Base-by-base conservation (phyloP, 2,888 invertebrate genomes). In the Agelastica alni region DNA sequence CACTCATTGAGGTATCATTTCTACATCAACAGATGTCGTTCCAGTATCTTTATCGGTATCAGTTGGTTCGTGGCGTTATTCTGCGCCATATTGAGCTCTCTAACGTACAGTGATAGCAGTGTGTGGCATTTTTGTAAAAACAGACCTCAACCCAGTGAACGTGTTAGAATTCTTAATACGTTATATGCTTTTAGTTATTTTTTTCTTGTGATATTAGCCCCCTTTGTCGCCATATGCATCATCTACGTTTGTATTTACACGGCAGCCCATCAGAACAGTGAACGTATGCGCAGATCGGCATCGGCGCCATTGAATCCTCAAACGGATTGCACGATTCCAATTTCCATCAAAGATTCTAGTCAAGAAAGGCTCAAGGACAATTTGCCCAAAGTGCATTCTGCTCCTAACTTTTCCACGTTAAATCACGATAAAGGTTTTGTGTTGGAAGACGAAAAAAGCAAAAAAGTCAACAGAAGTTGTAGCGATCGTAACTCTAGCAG, bases 191-290 rank as follows among this genome's bases (percentile, higher is more conserved):
- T 79, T 18, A 63, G 71, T 2, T 81, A 80, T 65, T 76, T 77
- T 26, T 57, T 78, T 2, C 63, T 81, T 4, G 78, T 80, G 12
- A 82, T 81, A 59, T 65, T 81, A 26, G 66, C 78, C 2, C 85
- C 86, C 1, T 81, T 85, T 58, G 65, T 76, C n/a, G 80, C 83
- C 13, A 86, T 91, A 43, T 85, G 87, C 72, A 82, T 87, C 74
- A 88, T 89, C 72, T 91, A 91, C 73, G 80, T 84, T 16, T 82
- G 85, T 59, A 89, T 89, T 58, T 91, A 89, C 73, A 81, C 84
- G 9, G 91, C 90, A 5, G 91, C 91, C 4, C 85, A 85, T 61
- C 83, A 85, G 53, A 91, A 89, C 56, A 88, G 83, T 53, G 83
- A 83, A 60, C 76, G 86, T 13, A 83, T 85, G 46, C 74, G 80